Evolutionary conservation across 2,797 vertebrate genomes (phyloP).

Genomic region (Eidolon dupreanum): DNA sequence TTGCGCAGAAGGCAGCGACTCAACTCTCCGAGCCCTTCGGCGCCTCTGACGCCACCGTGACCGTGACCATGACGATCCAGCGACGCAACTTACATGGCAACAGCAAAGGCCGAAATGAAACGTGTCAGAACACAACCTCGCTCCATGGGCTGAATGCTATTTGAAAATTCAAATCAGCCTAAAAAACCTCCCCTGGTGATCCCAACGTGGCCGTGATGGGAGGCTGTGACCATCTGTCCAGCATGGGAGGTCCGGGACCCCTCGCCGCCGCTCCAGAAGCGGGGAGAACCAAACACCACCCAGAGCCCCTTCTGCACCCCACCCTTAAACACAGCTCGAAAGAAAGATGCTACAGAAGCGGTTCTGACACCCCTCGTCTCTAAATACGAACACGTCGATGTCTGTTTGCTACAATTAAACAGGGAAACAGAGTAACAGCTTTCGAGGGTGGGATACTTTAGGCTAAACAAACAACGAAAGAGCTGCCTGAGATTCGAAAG

Average conservation of each 20-base stretch:
- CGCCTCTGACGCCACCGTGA: too few relatives aligned
- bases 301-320: not conserved
- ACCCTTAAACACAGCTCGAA: conserved; percentile 65
- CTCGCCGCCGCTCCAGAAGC: conserved; percentile 17
- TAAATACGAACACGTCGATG: conserved; percentile 68
- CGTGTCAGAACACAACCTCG: not conserved
- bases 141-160: not conserved
- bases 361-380: conserved; percentile 69
- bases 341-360: conserved; percentile 68
- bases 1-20: too few relatives aligned
- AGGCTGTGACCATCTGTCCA: not conserved
- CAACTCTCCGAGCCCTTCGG: too few relatives aligned
- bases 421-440: conserved; percentile 72
- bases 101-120: not conserved
- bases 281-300: conserved; percentile 29
- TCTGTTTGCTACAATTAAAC: conserved; percentile 69
- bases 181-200: too few relatives aligned
- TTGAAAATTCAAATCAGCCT: not conserved
- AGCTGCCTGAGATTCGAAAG: conserved; percentile 64
- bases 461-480: conserved; percentile 67
- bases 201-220: too few relatives aligned
- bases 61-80: too few relatives aligned
- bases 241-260: not conserved
- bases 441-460: conserved; percentile 68
- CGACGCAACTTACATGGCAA: not conserved